A percentile compares a stretch with the other conserved stretches of the same genome.
Evolutionary conservation across 2,797 vertebrate genomes (phyloP).

Genomic region (Silurus aristotelis): DNA sequence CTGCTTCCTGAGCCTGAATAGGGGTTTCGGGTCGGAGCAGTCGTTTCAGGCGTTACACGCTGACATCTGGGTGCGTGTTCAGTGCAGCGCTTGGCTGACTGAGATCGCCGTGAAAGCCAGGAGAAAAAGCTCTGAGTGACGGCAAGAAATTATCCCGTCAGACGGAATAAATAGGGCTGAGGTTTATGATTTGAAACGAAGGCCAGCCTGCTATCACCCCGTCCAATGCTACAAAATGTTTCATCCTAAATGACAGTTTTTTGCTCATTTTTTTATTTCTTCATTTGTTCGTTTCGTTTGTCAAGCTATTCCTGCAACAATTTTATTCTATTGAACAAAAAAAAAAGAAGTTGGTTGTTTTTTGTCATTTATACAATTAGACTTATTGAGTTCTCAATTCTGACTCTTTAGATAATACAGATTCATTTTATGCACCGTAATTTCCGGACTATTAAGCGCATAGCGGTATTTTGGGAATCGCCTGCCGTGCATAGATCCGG

Average conservation of each 20-base stretch:
- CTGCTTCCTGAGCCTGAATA: constrained; percentile 17
- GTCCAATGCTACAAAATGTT: not conserved
- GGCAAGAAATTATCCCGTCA: constrained; percentile 15
- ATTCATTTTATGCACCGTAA: not conserved
- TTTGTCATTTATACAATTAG: not conserved
- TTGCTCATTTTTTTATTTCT: not conserved
- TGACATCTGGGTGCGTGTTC: constrained; percentile 17
- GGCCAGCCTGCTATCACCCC: not conserved
- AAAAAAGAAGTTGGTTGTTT: not conserved
- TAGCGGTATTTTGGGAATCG: too few species aligned
- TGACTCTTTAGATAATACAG: not conserved
- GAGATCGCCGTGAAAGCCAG: not conserved
- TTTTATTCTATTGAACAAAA: not conserved
- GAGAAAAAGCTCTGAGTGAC: constrained; percentile 19
- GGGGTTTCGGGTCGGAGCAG: not conserved
- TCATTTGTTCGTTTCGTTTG: too few species aligned
- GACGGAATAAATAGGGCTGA: constrained; percentile 25
- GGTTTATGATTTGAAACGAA: not conserved
- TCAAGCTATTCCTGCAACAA: too few species aligned
- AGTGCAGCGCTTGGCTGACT: not conserved
- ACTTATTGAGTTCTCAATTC: not conserved
- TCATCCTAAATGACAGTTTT: not conserved
- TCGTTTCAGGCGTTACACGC: not conserved
- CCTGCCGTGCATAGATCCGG: too few species aligned
- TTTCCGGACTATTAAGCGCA: too few species aligned